Evolutionary conservation across 2,797 vertebrate genomes (phyloP).

Genomic region (Pteronotus mesoamericanus): DNA sequence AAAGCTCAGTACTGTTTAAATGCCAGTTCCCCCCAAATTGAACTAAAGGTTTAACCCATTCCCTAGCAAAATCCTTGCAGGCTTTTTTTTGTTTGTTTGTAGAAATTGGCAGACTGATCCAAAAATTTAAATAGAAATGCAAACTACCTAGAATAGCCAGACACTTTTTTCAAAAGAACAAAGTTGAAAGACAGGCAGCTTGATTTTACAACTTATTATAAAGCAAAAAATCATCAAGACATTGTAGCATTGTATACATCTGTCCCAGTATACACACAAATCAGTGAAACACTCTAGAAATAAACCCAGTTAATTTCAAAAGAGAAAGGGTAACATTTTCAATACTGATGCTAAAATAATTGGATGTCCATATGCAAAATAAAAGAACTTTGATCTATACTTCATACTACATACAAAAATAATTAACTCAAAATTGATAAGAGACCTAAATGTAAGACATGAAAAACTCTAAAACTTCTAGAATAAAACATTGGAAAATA

Average conservation of each 20-base stretch:
- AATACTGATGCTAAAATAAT: not conserved
- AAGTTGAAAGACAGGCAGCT: not conserved
- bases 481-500: not conserved
- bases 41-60: not conserved
- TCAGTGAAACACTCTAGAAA: not conserved
- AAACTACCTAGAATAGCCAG: not conserved
- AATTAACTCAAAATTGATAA: not conserved
- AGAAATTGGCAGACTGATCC: not conserved
- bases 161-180: slow-evolving; percentile 4
- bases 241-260: not conserved
- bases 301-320: slow-evolving; percentile 8
- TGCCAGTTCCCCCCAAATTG: not conserved
- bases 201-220: slow-evolving; percentile 13
- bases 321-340: not conserved
- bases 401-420: not conserved
- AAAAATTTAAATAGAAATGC: slow-evolving; percentile 21
- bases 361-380: not conserved
- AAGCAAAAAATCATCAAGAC: not conserved
- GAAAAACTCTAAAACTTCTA: not conserved
- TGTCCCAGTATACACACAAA: not conserved
- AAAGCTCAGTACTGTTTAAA: not conserved
- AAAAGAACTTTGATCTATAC: not conserved
- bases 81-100: not conserved
- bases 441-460: not conserved
- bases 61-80: not conserved